Evolutionary conservation across 2,888 invertebrate species (phyloP), one percentile per base, ranked within the genome.

Genomic region (Magallana nippona): DNA sequence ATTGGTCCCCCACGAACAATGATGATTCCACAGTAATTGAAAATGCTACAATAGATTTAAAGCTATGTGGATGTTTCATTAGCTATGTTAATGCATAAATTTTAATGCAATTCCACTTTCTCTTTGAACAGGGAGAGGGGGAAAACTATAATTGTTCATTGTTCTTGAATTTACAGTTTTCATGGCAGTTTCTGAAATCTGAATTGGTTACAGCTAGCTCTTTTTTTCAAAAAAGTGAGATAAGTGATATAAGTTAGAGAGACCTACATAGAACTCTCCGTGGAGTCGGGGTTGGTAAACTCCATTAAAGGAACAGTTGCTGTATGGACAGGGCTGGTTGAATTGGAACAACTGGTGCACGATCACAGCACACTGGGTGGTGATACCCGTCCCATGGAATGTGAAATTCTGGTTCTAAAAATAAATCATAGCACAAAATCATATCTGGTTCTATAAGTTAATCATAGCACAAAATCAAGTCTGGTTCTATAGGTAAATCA

Each of bases 251-350:
- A 22, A 15, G 10, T 15, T 63, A 15, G 17, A 60, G 3, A n/a
- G 3, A 89, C 93, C 92, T 90, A 94, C 94, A 89, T 91, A 91
- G 85, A 92, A 94, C 27, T 91, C 81, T 22, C 93, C 93, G 60
- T 85, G 56, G 0, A 93, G 90, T 79, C 83, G 78, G n/a, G 92
- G 93, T 86, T 91, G 92, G 85, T 90, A 92, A 17, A 88, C 88
- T 15, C 91, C 92, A 87, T 93, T 92, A 84, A 93, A 93, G 10
- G 93, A 89, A 84, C 93, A 93, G 0, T 82, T 84, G 8, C 86
- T 55, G 15, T 88, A 83, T 1, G 84, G 82, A 86, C 92, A 92
- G 17, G 86, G 44, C 0, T 88, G 86, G 10, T 85, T 86, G 79
- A 91, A 91, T 86, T 93, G 92, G 83, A 94, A 92, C 82, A 94